These are phyloP conservation scores for Caenorhabditis briggsae DNA, from an alignment of 1,140 invertebrate genomes.

Conservation along the genomic window DNA sequence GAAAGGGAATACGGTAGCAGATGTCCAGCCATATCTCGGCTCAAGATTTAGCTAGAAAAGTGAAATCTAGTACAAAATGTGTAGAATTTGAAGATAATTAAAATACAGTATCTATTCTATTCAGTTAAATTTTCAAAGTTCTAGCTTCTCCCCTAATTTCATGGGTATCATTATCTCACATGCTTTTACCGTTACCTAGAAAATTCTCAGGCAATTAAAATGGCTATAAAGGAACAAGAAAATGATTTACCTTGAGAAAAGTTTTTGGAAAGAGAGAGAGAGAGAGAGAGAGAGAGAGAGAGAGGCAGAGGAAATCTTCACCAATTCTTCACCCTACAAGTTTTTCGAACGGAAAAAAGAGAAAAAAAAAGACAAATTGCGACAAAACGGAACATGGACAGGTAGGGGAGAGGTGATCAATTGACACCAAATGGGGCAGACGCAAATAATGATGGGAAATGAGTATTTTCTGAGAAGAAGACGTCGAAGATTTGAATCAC, in stretches of 20 bases:
- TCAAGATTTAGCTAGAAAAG: too few species aligned
- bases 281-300: neutral
- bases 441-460: constrained; percentile 20
- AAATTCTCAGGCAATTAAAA: constrained; percentile 17
- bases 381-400: constrained; percentile 40
- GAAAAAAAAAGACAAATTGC: constrained; percentile 34
- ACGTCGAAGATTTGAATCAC: neutral
- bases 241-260: constrained; percentile 51
- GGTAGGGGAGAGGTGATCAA: neutral
- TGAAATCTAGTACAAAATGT: too few species aligned
- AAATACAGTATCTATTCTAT: too few species aligned
- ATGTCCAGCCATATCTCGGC: too few species aligned
- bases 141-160: neutral
- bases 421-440: constrained; percentile 53
- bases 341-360: neutral
- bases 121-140: too few species aligned
- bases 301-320: neutral
- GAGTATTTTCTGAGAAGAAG: neutral
- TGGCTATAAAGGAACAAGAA: neutral
- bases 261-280: neutral
- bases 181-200: neutral
- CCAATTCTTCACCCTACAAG: neutral
- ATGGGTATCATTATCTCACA: too few species aligned
- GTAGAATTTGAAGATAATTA: too few species aligned
- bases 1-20: too few species aligned